Evolutionary conservation across 2,888 invertebrate species (phyloP).

Genomic region (Masnerella sp.): DNA sequence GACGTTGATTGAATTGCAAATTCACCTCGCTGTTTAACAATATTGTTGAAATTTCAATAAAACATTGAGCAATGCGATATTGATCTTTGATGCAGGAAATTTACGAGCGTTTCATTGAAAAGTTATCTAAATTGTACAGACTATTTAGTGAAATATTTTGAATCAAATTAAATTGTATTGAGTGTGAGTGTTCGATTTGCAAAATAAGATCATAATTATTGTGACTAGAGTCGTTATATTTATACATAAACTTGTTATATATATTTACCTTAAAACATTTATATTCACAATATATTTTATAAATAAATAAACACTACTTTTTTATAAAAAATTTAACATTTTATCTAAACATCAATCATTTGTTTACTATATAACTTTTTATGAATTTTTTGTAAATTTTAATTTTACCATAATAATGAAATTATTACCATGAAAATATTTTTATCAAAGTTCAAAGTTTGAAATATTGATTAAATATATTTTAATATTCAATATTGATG

Average conservation of each 20-base stretch:
- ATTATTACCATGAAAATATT: no score
- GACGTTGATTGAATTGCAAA: conserved; percentile 16
- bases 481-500: no score
- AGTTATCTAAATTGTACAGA: conserved; percentile 24
- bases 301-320: no score
- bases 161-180: conserved; percentile 4
- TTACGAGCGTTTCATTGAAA: conserved; percentile 25
- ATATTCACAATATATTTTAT: no score
- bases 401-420: no score
- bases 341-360: no score
- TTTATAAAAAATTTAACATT: no score
- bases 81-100: conserved; percentile 15
- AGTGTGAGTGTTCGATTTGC: conserved; percentile 26
- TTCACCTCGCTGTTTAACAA: conserved; percentile 11
- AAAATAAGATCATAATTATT: conserved; percentile 21
- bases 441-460: no score
- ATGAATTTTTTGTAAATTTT: no score
- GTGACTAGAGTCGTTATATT: conserved; percentile 53
- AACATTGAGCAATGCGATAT: conserved; percentile 34
- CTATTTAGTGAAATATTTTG: not conserved
- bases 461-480: no score
- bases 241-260: conserved; percentile 54
- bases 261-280: conserved; percentile 53
- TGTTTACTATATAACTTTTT: no score
- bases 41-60: not conserved